Evolutionary conservation across 2,797 vertebrate genomes (phyloP).

Genomic region (Pangasius sanitwongsei): DNA sequence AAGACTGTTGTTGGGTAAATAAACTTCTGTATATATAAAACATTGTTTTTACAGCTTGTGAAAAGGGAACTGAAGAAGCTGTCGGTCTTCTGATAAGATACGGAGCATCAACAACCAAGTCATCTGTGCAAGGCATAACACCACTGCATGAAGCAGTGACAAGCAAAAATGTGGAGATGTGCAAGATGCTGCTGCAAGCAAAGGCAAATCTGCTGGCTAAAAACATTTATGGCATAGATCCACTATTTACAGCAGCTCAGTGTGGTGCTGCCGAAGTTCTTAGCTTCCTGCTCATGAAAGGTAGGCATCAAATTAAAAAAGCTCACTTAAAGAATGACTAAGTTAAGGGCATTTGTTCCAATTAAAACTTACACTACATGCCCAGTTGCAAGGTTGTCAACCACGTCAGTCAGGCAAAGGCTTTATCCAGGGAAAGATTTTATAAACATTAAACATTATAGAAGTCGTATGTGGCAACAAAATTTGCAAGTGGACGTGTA

Average conservation of each 20-base stretch:
- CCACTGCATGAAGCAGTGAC: conserved; percentile 83
- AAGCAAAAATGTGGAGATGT: conserved; percentile 77
- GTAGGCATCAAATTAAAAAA: conserved; percentile 63
- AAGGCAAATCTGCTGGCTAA: conserved; percentile 79
- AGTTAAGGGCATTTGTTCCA: background rate
- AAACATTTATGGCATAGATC: conserved; percentile 80
- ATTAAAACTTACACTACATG: background rate
- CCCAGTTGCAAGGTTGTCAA: too few relatives aligned
- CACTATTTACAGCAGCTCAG: conserved; percentile 83
- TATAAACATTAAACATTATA: background rate
- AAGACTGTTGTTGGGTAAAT: background rate
- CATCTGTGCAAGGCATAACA: conserved; percentile 77
- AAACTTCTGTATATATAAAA: background rate
- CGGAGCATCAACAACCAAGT: conserved; percentile 75
- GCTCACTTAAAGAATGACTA: too few relatives aligned
- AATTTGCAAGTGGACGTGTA: too few relatives aligned
- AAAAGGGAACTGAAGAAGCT: conserved; percentile 37
- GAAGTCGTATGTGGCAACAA: background rate
- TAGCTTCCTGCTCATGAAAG: conserved; percentile 76
- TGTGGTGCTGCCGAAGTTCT: conserved; percentile 78
- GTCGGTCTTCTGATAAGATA: conserved; percentile 71
- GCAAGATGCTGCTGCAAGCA: conserved; percentile 76
- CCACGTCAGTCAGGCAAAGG: background rate
- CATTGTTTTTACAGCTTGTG: conserved; percentile 72
- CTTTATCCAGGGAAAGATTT: background rate